A percentile compares a stretch with the other conserved stretches of the same genome.
These are phyloP conservation scores for Lithosia quadra DNA, from an alignment of 2,888 invertebrate species.

Conservation along the genomic window DNA sequence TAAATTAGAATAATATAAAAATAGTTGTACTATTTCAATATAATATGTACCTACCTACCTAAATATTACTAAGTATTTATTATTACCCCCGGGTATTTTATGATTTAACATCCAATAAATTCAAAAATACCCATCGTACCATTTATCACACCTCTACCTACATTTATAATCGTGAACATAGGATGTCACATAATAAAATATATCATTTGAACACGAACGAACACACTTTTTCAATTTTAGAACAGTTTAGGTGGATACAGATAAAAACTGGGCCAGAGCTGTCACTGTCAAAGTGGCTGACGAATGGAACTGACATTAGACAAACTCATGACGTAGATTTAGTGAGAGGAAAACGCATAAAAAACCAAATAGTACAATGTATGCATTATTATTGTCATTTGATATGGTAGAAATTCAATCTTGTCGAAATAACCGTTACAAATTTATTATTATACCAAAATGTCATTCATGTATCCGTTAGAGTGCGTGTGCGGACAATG, in stretches of 20 bases:
- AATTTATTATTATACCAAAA: neutral
- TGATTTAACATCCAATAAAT: no score
- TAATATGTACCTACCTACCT: no score
- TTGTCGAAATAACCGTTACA: neutral
- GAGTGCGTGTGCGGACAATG: neutral
- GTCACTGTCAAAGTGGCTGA: conserved; percentile 6
- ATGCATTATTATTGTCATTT: conserved; percentile 5
- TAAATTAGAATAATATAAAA: no score
- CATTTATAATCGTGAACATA: no score
- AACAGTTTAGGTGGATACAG: neutral
- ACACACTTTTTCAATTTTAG: neutral
- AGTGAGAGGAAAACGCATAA: neutral
- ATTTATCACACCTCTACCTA: no score
- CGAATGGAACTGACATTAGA: neutral
- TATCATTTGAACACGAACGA: no score
- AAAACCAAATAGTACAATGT: neutral
- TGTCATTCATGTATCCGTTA: conserved; percentile 1
- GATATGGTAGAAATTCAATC: conserved; percentile 4
- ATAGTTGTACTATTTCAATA: no score
- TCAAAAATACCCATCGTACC: no score
- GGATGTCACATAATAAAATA: no score
- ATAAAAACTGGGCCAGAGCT: neutral
- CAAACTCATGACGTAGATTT: neutral
- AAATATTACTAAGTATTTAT: no score
- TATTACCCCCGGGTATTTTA: no score